Evolutionary conservation across 2,888 invertebrate genomes (phyloP), one percentile per base, ranked within the genome.

Genomic region (Electrophaes corylata): DNA sequence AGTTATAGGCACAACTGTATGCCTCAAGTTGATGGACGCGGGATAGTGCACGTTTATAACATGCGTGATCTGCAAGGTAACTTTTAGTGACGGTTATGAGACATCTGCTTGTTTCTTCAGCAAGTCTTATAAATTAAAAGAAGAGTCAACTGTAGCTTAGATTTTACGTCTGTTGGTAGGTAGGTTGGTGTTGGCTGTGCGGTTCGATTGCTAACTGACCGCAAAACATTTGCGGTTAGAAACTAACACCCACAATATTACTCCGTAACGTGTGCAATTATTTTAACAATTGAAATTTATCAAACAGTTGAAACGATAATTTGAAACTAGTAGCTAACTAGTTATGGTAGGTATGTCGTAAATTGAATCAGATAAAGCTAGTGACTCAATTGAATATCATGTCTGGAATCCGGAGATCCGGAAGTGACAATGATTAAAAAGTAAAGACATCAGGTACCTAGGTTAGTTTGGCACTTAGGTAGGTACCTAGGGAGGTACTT

Each of bases 221-320:
- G 50, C 64, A 61, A 55, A 64, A 56, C 61, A 60, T 62, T 56
- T 57, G 64, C 33, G 64, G 66, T 57, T 59, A 53, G 58, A 62
- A 64, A 62, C 57, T 40, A 54, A 58, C 19, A 57, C 57, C 23
- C 19, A 41, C 40, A 20, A 51, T 40, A 18, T 14, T 40, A 47
- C 46, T 18, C 2, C 8, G 33, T 52, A 39, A 23, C 40, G 8
- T 52, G 44, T 48, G 33, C 33, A 49, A 49, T 53, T 31, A 29
- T 18, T 35, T 37, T 23, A n/a, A 39, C 11, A 51, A 51, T 45
- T 56, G 31, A 39, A 12, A 29, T 10, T 10, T 10, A 10, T 10
- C 10, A 29, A 10, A 29, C 10, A 8, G 1, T 1, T 6, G 10
- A 29, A 29, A n/a, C n/a, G n/a, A n/a, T n/a, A n/a, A n/a, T 23